phyloP scores from a whole-genome alignment of 1,140 invertebrate species.

The Leptoteleia sp. region DNA sequence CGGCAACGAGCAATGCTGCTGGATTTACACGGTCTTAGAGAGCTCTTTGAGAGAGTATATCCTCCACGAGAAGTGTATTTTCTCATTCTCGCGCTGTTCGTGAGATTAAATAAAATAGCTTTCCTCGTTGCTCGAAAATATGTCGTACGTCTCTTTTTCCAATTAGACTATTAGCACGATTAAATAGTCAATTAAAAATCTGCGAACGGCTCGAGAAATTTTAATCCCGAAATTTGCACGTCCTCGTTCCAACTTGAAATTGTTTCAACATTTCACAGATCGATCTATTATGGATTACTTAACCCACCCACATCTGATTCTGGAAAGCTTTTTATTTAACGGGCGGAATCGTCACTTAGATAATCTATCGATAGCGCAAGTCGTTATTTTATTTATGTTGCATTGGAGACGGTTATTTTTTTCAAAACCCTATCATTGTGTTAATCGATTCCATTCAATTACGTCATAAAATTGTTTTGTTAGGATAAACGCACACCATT shows the following conservation, averaged over 20 bases:
- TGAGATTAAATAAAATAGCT: conserved; percentile 76
- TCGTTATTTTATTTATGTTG: not conserved
- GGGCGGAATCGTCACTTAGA: not conserved
- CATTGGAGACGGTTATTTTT: not conserved
- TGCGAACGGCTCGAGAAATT: not conserved
- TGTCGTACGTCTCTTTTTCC: conserved; percentile 36
- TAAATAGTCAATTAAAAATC: conserved; percentile 24
- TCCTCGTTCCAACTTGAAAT: too few relatives aligned
- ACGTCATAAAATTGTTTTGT: conserved; percentile 8
- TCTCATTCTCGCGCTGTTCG: conserved; percentile 63
- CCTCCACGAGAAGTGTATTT: conserved; percentile 56
- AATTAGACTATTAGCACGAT: conserved; percentile 37
- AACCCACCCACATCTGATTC: too few relatives aligned
- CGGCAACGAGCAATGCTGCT: conserved; percentile 55
- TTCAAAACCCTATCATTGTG: not conserved
- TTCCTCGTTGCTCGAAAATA: conserved; percentile 66
- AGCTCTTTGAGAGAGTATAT: conserved; percentile 62
- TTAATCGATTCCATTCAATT: conserved; percentile 4
- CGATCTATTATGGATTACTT: too few relatives aligned
- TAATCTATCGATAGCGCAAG: not conserved
- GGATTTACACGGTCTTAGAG: conserved; percentile 69
- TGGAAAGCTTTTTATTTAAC: too few relatives aligned
- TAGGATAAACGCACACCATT: not conserved
- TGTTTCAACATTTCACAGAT: too few relatives aligned
- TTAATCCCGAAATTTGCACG: conserved; percentile 2